These are phyloP conservation scores for Drosophila aff. DNA, from an alignment of 1,140 invertebrate genomes.

Conservation along the genomic window DNA sequence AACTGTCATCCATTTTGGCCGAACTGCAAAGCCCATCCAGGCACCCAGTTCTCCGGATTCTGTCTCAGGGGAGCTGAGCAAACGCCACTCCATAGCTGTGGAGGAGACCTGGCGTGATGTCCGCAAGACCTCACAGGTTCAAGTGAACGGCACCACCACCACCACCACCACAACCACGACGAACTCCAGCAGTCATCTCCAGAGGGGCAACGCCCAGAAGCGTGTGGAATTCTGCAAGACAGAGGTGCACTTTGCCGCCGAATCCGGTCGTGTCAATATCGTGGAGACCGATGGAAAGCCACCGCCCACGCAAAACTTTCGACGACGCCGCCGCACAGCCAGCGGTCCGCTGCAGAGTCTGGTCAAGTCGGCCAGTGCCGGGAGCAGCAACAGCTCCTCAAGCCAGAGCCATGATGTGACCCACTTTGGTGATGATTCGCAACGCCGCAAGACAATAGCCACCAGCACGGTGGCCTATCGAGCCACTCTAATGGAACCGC, in stretches of 20 bases:
- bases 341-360: constrained; percentile 76
- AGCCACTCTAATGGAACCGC: constrained; percentile 72
- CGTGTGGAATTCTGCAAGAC: constrained; percentile 94
- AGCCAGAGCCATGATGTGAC: constrained; percentile 51
- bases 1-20: constrained; percentile 77
- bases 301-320: constrained; percentile 91
- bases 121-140: constrained; percentile 79
- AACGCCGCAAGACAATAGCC: constrained; percentile 53
- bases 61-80: constrained; percentile 76
- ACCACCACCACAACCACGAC: constrained; percentile 82
- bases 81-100: constrained; percentile 87
- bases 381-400: constrained; percentile 5
- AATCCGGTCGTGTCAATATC: constrained; percentile 92
- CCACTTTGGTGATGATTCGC: constrained; percentile 72
- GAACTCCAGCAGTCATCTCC: constrained; percentile 35
- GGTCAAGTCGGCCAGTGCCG: constrained; percentile 70
- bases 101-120: constrained; percentile 86
- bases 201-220: constrained; percentile 85
- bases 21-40: constrained; percentile 7
- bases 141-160: constrained; percentile 58
- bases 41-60: constrained; percentile 40
- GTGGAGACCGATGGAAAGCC: constrained; percentile 94
- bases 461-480: constrained; percentile 73
- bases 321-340: constrained; percentile 87
- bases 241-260: constrained; percentile 93